Percentiles rank a stretch among this genome's conserved stretches.
Evolutionary conservation across 2,113 vertebrate species (phyloP).

Genomic region (Harpagus bidentatus): DNA sequence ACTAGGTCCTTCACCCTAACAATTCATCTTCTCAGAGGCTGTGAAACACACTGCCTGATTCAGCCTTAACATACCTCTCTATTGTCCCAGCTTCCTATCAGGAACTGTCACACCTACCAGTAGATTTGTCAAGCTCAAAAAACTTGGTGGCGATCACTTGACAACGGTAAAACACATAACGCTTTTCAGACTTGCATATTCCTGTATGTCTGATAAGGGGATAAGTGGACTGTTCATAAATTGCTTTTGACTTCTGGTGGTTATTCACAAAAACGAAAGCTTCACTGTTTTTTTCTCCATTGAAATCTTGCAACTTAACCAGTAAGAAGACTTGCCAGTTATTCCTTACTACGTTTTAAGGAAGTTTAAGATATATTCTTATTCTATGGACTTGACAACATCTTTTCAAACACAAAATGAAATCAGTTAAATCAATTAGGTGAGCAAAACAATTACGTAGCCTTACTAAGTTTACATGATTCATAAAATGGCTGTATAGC

Average conservation of each 20-base stretch:
- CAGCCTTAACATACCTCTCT: background rate
- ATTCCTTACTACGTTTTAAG: background rate
- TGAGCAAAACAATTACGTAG: background rate
- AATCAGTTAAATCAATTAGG: background rate
- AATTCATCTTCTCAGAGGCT: background rate
- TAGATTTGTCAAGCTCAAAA: background rate
- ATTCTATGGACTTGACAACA: background rate
- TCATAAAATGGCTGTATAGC: background rate
- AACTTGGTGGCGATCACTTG: background rate
- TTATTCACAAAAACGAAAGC: background rate
- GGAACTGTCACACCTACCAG: background rate
- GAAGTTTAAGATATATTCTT: background rate
- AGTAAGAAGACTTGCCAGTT: background rate
- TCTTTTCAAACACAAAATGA: background rate
- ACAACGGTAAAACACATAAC: background rate
- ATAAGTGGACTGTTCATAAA: background rate
- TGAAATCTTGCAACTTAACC: background rate
- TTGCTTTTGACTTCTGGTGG: background rate
- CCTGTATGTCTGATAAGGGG: background rate
- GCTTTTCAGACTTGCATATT: background rate
- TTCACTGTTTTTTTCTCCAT: background rate
- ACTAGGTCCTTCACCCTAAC: background rate
- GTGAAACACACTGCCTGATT: background rate
- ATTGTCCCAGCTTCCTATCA: background rate
- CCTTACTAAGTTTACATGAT: background rate